Evolutionary conservation across 2,113 vertebrate genomes (phyloP).

Genomic region (Bufo bufo): DNA sequence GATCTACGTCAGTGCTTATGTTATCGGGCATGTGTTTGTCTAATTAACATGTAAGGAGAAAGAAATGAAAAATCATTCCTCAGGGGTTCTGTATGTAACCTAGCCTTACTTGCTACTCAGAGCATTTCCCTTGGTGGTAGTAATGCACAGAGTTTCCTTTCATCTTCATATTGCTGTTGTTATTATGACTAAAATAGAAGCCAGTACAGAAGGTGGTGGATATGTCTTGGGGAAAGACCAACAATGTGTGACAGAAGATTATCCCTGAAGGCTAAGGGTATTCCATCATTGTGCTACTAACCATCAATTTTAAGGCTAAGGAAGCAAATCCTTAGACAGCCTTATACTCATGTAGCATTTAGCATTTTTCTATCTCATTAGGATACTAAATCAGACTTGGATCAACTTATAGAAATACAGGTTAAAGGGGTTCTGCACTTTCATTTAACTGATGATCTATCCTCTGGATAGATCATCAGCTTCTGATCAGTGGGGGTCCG

Average conservation of each 20-base stretch:
- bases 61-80: neutral
- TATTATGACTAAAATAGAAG: constrained; percentile 2
- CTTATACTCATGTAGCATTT: neutral
- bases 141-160: neutral
- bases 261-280: neutral
- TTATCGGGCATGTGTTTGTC: neutral
- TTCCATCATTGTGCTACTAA: neutral
- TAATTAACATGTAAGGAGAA: neutral
- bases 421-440: too few relatives aligned
- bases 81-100: neutral
- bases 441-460: too few relatives aligned
- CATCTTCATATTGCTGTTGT: neutral
- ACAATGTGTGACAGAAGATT: neutral
- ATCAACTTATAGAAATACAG: neutral
- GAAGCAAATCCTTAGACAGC: neutral
- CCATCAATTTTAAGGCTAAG: neutral
- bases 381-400: neutral
- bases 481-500: too few relatives aligned
- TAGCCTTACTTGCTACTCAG: constrained; percentile 10
- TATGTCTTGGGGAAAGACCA: neutral
- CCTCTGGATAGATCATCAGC: too few relatives aligned
- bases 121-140: neutral
- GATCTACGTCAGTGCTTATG: neutral
- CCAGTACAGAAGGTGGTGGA: neutral
- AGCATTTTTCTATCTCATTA: neutral